Percentiles rank a stretch among this genome's conserved stretches.
Evolutionary conservation across 1,140 invertebrate genomes (phyloP).

Genomic region (Drosophila baimaii): DNA sequence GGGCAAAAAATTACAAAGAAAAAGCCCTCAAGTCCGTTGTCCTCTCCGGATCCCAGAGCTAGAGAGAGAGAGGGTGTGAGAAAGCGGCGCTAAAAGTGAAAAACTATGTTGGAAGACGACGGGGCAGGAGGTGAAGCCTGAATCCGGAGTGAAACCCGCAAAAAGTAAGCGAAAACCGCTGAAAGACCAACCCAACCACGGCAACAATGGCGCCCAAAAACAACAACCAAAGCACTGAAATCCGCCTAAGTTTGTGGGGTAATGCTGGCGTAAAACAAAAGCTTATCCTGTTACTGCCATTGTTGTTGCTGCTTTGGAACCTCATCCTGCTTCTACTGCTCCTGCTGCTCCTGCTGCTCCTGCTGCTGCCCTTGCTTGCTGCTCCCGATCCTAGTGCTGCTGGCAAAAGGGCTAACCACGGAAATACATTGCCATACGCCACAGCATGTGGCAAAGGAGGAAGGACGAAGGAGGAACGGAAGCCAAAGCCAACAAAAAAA

Average conservation of each 20-base stretch:
- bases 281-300: conserved; percentile 77
- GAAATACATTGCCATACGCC: conserved; percentile 77
- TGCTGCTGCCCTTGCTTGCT: conserved; percentile 1
- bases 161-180: conserved; percentile 69
- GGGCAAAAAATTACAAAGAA: conserved; percentile 30
- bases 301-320: conserved; percentile 15
- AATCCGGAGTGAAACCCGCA: conserved; percentile 28
- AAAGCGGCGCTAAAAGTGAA: conserved; percentile 73
- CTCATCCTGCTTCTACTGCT: conserved; percentile 6
- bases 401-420: conserved; percentile 61
- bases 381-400: conserved; percentile 13
- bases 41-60: too few relatives aligned
- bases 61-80: conserved; percentile 36
- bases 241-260: conserved; percentile 77
- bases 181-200: conserved; percentile 49
- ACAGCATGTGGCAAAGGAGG: conserved; percentile 66
- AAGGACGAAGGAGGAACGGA: background rate
- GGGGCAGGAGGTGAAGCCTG: conserved; percentile 16
- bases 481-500: conserved; percentile 54
- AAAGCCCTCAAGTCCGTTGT: conserved; percentile 13
- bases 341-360: conserved; percentile 4
- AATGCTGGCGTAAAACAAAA: conserved; percentile 82
- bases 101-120: conserved; percentile 72
- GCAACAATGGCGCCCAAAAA: conserved; percentile 28
- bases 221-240: conserved; percentile 60